These are phyloP conservation scores for Brachionus asplanchnoidis DNA, from an alignment of 1,140 invertebrate genomes.

Conservation along the genomic window DNA sequence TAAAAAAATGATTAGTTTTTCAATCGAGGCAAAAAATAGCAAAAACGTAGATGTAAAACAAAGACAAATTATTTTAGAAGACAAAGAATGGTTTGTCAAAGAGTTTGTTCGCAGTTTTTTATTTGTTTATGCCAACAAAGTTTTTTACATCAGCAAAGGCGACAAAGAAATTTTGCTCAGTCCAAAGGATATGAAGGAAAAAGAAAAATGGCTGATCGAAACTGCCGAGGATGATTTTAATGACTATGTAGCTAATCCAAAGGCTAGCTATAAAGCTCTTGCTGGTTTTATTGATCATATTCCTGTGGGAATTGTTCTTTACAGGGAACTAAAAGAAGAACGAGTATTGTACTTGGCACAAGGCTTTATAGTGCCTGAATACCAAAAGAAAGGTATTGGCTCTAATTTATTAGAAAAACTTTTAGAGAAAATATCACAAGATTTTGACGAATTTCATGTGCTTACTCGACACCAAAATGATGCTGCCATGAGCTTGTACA, in stretches of 20 bases:
- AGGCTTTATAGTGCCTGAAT: not conserved
- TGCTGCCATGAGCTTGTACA: not conserved
- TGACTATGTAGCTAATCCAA: not conserved
- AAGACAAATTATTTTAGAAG: not conserved
- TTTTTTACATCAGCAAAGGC: not conserved
- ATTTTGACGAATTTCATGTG: not conserved
- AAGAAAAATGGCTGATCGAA: not conserved
- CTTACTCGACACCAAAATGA: not conserved
- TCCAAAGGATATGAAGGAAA: not conserved
- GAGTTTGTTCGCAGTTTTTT: not conserved
- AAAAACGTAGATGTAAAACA: not conserved
- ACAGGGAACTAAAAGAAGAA: not conserved
- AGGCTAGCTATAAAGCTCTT: not conserved
- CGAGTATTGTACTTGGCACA: not conserved
- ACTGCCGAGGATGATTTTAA: not conserved
- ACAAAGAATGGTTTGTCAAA: not conserved
- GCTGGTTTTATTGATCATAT: not conserved
- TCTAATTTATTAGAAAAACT: not conserved
- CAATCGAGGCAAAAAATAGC: not conserved
- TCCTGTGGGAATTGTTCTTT: not conserved
- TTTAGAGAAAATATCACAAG: not conserved
- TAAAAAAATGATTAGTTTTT: not conserved
- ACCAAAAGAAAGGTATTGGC: not conserved
- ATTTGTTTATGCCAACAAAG: not conserved
- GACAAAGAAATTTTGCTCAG: not conserved